These are phyloP conservation scores for Varecia variegata DNA, from an alignment of 2,797 vertebrate genomes.

Conservation along the genomic window DNA sequence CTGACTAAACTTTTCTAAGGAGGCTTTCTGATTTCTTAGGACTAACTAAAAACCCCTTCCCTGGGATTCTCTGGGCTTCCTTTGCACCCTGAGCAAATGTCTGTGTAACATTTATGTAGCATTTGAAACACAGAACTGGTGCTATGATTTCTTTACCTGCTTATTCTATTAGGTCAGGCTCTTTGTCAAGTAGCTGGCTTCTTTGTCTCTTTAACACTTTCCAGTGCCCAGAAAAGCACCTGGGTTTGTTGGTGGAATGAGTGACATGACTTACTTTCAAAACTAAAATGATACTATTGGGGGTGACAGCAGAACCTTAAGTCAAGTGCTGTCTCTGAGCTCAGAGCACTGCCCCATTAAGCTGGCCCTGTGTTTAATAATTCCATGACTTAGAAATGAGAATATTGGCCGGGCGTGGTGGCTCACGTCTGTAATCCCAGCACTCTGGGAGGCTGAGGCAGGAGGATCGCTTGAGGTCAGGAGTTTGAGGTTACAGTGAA, in stretches of 20 bases:
- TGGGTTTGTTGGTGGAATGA: neutral
- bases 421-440: neutral
- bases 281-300: neutral
- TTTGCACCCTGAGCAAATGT: neutral
- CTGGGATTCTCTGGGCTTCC: neutral
- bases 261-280: neutral
- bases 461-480: neutral
- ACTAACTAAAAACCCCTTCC: neutral
- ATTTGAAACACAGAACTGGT: neutral
- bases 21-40: neutral
- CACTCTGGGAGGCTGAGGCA: neutral
- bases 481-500: neutral
- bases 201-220: neutral
- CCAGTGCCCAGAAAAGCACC: neutral
- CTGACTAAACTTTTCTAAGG: neutral
- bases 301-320: too few species aligned
- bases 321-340: too few species aligned
- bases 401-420: neutral
- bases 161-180: neutral
- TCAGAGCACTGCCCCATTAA: too few species aligned
- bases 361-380: too few species aligned
- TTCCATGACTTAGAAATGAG: too few species aligned
- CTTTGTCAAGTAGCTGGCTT: neutral
- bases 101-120: fast-evolving
- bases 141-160: neutral